Evolutionary conservation across 2,888 invertebrate species (phyloP).

Genomic region (Chouioia cunea): DNA sequence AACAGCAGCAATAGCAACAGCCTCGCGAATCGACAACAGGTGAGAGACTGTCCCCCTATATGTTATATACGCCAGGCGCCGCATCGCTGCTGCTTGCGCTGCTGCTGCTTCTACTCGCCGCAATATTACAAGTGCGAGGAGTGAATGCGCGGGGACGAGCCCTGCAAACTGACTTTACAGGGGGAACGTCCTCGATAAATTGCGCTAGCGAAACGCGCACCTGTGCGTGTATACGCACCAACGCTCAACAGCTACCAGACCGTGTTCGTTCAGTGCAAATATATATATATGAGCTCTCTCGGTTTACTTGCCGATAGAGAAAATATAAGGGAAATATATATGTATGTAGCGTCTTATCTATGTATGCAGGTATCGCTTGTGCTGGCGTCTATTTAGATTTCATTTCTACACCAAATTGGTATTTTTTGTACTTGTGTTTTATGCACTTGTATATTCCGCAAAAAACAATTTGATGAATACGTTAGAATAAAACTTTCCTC

Average conservation of each 20-base stretch:
- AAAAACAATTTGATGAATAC: too few relatives aligned
- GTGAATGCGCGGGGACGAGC: background rate
- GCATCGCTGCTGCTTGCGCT: too few relatives aligned
- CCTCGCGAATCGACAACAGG: conserved; percentile 48
- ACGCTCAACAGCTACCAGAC: background rate
- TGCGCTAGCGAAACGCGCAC: conserved; percentile 4
- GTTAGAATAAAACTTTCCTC: too few relatives aligned
- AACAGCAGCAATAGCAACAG: conserved; percentile 13
- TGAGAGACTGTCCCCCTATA: conserved; percentile 49
- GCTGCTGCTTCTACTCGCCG: too few relatives aligned
- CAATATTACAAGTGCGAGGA: too few relatives aligned
- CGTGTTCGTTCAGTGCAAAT: background rate
- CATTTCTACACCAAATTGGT: too few relatives aligned
- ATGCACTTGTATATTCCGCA: too few relatives aligned
- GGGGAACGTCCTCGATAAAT: conserved; percentile 44
- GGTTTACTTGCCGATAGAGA: too few relatives aligned
- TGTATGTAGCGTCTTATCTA: too few relatives aligned
- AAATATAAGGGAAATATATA: too few relatives aligned
- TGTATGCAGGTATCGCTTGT: background rate
- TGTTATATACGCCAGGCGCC: too few relatives aligned
- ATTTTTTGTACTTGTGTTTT: too few relatives aligned
- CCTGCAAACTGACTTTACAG: conserved; percentile 10
- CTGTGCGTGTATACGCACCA: conserved; percentile 1
- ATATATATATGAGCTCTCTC: background rate
- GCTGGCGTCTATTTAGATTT: background rate